These are phyloP conservation scores for Chelmon rostratus DNA, from an alignment of 2,797 vertebrate genomes.

Conservation along the genomic window DNA sequence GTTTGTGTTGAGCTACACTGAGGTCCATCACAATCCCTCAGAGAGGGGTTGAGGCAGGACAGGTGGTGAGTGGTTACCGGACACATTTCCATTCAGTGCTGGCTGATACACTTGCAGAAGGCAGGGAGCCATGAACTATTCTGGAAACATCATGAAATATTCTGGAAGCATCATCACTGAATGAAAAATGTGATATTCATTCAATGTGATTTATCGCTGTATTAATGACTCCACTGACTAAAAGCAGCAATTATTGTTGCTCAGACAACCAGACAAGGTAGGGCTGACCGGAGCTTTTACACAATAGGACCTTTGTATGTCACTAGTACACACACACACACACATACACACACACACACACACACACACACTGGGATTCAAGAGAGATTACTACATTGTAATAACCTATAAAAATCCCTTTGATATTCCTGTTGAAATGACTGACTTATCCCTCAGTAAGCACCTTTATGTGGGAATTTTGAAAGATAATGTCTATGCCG, in stretches of 20 bases:
- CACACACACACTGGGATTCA: background rate
- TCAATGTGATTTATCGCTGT: constrained; percentile 14
- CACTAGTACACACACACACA: no score
- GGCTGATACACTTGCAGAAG: background rate
- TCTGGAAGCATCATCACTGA: constrained; percentile 6
- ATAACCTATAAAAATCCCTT: background rate
- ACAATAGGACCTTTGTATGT: background rate
- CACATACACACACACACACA: no score
- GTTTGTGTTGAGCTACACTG: background rate
- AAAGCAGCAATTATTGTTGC: background rate
- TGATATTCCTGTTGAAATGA: background rate
- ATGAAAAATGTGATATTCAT: constrained; percentile 21
- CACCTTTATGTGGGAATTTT: background rate
- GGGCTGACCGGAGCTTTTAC: background rate
- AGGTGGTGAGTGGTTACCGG: background rate
- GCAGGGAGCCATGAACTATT: constrained; percentile 1
- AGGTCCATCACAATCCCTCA: background rate
- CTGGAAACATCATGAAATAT: constrained; percentile 5
- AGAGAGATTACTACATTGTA: background rate
- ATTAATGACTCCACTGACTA: constrained; percentile 12
- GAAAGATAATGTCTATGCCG: background rate
- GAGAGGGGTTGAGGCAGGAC: constrained; percentile 3
- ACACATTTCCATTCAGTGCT: background rate
- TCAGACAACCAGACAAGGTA: constrained; percentile 1
- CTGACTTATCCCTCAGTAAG: background rate